Conservation (phyloP, 2,797 vertebrate species). For the Pterois miles region DNA sequence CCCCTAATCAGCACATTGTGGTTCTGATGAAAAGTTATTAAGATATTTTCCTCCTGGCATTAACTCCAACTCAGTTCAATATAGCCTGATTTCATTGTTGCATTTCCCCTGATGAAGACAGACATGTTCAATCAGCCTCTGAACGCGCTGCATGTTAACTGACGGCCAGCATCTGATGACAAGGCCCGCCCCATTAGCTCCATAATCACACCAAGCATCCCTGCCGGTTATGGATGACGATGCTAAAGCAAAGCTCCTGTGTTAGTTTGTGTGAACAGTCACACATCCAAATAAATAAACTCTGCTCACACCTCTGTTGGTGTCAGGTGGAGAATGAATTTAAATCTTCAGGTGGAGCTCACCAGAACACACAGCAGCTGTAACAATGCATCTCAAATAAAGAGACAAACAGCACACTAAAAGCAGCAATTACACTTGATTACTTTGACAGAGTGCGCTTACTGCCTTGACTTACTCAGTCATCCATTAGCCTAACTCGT, state of each 20-base stretch:
- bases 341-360: slow-evolving; percentile 41
- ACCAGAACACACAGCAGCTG: background rate
- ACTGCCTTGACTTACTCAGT: slow-evolving; percentile 8
- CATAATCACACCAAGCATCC: slow-evolving; percentile 70
- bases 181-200: slow-evolving; percentile 76
- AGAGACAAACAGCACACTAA: slow-evolving; percentile 30
- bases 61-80: slow-evolving; percentile 59
- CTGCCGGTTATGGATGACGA: slow-evolving; percentile 61
- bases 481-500: slow-evolving; percentile 40
- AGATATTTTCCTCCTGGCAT: slow-evolving; percentile 51
- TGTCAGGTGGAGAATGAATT: slow-evolving; percentile 25
- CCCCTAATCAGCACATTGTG: slow-evolving; percentile 53
- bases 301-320: slow-evolving; percentile 2
- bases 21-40: slow-evolving; percentile 49
- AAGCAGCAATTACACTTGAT: slow-evolving; percentile 56
- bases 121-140: slow-evolving; percentile 76
- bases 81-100: slow-evolving; percentile 65
- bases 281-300: slow-evolving; percentile 44
- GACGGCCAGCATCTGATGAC: slow-evolving; percentile 76
- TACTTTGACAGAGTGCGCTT: slow-evolving; percentile 36
- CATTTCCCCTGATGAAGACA: slow-evolving; percentile 72
- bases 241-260: slow-evolving; percentile 44
- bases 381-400: slow-evolving; percentile 25
- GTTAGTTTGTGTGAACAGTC: slow-evolving; percentile 41
- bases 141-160: slow-evolving; percentile 74